Percentiles rank a stretch among this genome's conserved stretches.
phyloP scores from a whole-genome alignment of 2,888 invertebrate species.

The Lamellibrachia satsuma region DNA sequence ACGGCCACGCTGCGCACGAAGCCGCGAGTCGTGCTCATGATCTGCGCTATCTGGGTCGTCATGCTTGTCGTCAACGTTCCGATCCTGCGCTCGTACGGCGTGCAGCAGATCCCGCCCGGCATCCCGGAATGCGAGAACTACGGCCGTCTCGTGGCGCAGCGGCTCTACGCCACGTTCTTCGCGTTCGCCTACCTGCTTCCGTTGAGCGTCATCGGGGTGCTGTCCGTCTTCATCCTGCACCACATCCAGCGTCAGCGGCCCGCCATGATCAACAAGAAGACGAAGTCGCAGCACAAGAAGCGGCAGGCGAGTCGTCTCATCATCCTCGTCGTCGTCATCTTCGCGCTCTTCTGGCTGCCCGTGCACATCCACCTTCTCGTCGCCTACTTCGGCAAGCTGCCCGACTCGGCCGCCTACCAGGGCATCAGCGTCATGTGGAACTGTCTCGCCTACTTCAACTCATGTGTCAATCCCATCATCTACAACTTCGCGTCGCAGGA shows the following conservation, averaged over 20 bases:
- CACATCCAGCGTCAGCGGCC: conserved; percentile 37
- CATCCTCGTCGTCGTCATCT: conserved; percentile 45
- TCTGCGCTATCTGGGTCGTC: conserved; percentile 32
- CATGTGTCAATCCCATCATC: conserved; percentile 47
- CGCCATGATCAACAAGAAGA: conserved; percentile 31
- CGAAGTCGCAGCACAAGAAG: conserved; percentile 29
- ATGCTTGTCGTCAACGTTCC: conserved; percentile 30
- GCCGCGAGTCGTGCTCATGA: conserved; percentile 73
- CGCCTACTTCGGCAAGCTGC: conserved; percentile 40
- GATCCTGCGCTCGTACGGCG: conserved; percentile 27
- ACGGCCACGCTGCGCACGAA: conserved; percentile 84
- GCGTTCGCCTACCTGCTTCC: conserved; percentile 44
- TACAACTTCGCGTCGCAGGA: conserved; percentile 46
- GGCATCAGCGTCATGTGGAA: conserved; percentile 41
- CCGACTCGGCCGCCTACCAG: conserved; percentile 34
- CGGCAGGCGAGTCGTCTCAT: conserved; percentile 40
- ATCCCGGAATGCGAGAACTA: conserved; percentile 37
- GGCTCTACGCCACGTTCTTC: conserved; percentile 42
- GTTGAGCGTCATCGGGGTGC: conserved; percentile 37
- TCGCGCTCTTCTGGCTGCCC: conserved; percentile 46
- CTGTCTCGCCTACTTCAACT: conserved; percentile 45
- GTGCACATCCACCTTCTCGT: conserved; percentile 45
- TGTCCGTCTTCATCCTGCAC: conserved; percentile 41
- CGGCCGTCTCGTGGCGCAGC: conserved; percentile 26
- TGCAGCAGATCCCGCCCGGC: conserved; percentile 8